Evolutionary conservation across 2,888 invertebrate genomes (phyloP).

Genomic region (Altica lythri): DNA sequence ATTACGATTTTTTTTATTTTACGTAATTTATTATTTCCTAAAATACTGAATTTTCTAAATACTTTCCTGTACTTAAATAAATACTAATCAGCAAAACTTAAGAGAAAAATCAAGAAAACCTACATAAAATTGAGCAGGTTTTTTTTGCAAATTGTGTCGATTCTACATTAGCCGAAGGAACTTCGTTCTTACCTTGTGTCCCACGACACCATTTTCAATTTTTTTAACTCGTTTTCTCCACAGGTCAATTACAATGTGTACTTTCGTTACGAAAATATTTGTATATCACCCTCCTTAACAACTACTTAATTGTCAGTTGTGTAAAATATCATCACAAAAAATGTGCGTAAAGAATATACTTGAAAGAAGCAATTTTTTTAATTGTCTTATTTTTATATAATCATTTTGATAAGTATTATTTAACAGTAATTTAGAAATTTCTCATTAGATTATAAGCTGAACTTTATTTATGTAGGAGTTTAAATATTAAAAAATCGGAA

Average conservation of each 20-base stretch:
- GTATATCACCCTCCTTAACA: slow-evolving; percentile 16
- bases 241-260: background rate
- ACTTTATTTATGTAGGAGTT: slow-evolving; percentile 9
- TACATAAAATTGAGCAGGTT: too few relatives aligned
- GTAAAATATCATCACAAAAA: slow-evolving; percentile 37
- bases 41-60: too few relatives aligned
- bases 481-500: slow-evolving; percentile 17
- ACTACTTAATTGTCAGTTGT: slow-evolving; percentile 22
- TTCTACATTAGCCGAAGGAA: too few relatives aligned
- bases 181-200: too few relatives aligned
- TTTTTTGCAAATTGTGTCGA: too few relatives aligned
- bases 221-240: background rate
- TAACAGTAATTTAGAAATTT: slow-evolving; percentile 23
- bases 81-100: too few relatives aligned
- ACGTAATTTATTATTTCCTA: too few relatives aligned
- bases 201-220: too few relatives aligned
- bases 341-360: slow-evolving; percentile 36
- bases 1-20: too few relatives aligned
- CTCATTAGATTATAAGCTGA: slow-evolving; percentile 22
- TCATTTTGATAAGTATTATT: slow-evolving; percentile 19
- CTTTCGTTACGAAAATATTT: background rate
- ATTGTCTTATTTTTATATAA: slow-evolving; percentile 16
- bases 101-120: too few relatives aligned
- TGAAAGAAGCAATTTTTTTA: slow-evolving; percentile 28
- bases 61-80: too few relatives aligned